Conservation (phyloP, 2,888 invertebrate species). For the Artemia sinica region DNA sequence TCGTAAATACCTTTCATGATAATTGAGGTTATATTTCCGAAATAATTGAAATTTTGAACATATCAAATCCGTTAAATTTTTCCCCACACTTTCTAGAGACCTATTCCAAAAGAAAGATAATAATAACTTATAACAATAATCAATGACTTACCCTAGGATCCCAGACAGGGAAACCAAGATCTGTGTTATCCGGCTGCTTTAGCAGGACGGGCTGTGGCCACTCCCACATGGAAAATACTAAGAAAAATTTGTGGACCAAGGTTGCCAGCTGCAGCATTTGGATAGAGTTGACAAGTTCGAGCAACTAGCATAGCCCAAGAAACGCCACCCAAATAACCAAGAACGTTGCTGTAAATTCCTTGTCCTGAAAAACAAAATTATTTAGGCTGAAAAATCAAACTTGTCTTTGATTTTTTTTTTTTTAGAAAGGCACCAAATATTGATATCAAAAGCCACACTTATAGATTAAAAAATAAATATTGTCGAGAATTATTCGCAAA, state of each 20-base stretch:
- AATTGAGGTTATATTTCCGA: no score
- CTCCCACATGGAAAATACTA: constrained; percentile 94
- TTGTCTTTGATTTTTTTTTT: no score
- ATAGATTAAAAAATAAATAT: no score
- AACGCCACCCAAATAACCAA: constrained; percentile 94
- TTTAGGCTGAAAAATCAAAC: neutral
- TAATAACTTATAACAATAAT: no score
- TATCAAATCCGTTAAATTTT: no score
- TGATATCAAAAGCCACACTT: no score
- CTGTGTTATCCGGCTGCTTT: constrained; percentile 72
- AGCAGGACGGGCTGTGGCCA: constrained; percentile 97
- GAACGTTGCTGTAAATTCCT: constrained; percentile 92
- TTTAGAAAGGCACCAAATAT: neutral
- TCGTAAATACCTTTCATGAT: no score
- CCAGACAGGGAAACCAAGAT: constrained; percentile 85
- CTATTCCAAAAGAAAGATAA: no score
- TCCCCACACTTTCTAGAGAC: no score
- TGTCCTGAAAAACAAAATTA: constrained; percentile 43
- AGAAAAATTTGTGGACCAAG: constrained; percentile 91
- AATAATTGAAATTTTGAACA: no score
- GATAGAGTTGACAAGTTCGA: constrained; percentile 91
- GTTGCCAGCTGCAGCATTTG: constrained; percentile 88
- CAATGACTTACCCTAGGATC: constrained; percentile 61
- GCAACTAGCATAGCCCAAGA: constrained; percentile 99
- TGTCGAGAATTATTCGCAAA: no score